Evolutionary conservation across 2,113 vertebrate species (phyloP).

Genomic region (Sinosuthora webbiana): DNA sequence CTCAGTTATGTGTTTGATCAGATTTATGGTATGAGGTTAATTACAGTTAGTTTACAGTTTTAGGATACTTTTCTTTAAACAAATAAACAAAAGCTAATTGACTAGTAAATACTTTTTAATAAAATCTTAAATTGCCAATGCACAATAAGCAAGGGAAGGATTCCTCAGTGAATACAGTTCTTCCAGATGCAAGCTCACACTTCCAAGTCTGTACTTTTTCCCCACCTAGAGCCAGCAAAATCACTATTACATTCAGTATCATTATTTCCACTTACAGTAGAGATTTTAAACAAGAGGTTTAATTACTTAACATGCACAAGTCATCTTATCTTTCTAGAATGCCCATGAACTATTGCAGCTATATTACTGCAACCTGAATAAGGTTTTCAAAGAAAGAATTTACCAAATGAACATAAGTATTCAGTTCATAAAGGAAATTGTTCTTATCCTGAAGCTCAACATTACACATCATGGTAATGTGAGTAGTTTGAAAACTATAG

Average conservation of each 20-base stretch:
- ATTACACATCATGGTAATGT: neutral
- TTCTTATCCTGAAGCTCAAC: neutral
- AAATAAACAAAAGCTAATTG: neutral
- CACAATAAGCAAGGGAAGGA: neutral
- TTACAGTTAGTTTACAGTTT: neutral
- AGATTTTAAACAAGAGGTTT: neutral
- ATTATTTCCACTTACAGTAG: neutral
- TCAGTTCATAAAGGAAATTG: slow-evolving; percentile 4
- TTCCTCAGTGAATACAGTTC: neutral
- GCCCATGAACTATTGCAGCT: neutral
- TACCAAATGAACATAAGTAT: neutral
- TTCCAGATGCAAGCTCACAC: neutral
- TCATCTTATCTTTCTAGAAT: neutral
- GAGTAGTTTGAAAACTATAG: neutral
- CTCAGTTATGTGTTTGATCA: neutral
- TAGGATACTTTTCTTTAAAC: neutral
- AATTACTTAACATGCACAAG: neutral
- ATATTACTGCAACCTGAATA: neutral
- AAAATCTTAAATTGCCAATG: neutral
- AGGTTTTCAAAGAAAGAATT: neutral
- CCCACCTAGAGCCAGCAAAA: neutral
- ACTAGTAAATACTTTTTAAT: neutral
- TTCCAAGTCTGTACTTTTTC: neutral
- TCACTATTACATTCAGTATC: neutral
- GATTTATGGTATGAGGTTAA: neutral